Percentiles rank a stretch among this genome's conserved stretches.
phyloP scores from a whole-genome alignment of 1,140 invertebrate genomes.

The Macrobrachium nipponense region DNA sequence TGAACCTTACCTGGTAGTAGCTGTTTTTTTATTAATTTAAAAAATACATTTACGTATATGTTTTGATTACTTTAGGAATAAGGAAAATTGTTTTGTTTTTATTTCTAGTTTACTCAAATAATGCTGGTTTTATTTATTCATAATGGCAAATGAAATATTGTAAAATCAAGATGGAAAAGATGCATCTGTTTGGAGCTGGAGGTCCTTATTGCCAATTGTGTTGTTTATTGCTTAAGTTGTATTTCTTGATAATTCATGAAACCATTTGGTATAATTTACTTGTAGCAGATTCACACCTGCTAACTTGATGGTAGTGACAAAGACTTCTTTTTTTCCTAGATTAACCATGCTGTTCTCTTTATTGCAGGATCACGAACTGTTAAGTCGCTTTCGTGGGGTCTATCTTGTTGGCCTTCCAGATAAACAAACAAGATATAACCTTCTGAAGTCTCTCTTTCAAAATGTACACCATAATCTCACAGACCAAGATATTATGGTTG shows the following conservation, averaged over 20 bases:
- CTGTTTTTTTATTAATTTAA: too few relatives aligned
- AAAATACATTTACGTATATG: too few relatives aligned
- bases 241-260: not conserved
- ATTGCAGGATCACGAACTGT: conserved; percentile 61
- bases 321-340: not conserved
- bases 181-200: too few relatives aligned
- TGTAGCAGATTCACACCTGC: conserved; percentile 60
- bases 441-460: conserved; percentile 53
- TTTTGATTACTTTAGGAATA: too few relatives aligned
- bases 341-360: not conserved
- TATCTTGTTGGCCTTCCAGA: conserved; percentile 63
- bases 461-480: conserved; percentile 62
- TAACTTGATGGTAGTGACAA: conserved; percentile 62
- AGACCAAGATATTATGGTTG: conserved; percentile 60
- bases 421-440: conserved; percentile 55
- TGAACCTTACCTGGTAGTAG: not conserved
- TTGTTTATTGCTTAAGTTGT: not conserved
- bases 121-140: too few relatives aligned
- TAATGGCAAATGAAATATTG: too few relatives aligned
- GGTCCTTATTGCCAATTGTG: not conserved
- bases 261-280: not conserved
- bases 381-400: conserved; percentile 63
- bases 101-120: too few relatives aligned
- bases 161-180: too few relatives aligned
- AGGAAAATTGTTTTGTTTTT: too few relatives aligned